Evolutionary conservation across 2,888 invertebrate genomes (phyloP), one percentile per base, ranked within the genome.

Genomic region (Elmis aenea): DNA sequence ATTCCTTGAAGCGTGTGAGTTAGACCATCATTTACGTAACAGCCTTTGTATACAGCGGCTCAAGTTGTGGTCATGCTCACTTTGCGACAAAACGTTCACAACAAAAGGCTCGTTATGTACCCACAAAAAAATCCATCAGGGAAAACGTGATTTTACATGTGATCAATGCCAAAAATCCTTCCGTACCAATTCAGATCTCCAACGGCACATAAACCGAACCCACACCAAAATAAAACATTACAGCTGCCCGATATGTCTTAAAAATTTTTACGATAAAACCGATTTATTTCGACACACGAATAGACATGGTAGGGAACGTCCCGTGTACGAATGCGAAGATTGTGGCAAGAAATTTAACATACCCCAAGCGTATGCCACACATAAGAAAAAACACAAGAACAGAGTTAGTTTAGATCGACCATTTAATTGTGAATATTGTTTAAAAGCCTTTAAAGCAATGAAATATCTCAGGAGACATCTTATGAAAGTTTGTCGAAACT

Each of bases 211-310:
- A 12, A 24, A 34, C 6, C 25, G 26, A 30, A 34, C 34, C 12
- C 68, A 72, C 52, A 54, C 55, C 26, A 68, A 71, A 48, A 53
- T 70, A 33, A 63, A 60, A 50, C 46, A 11, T 9, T 29, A 16
- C 13, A 29, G 18, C 20, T 29, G 29, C n/a, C 18, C 29, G 4
- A 29, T 12, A 11, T 29, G 29, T 20, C 11, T 20, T 20, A 29
- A 29, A 11, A 16, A 29, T n/a, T 29, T 29, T 29, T 29, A 29
- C 8, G 29, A 29, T 29, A 29, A 14, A 9, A 29, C 29, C 5
- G 29, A 29, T 20, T 20, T 29, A 2, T 16, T 20, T 20, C 18
- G 29, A 3, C 29, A 29, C 11, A 29, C 18, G 5, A 29, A 29
- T 21, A 9, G 29, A 3, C 29, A 29, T 13, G 29, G 29, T 12